These are phyloP conservation scores for Calycopis cecrops DNA, from an alignment of 1,140 invertebrate genomes.

Conservation along the genomic window DNA sequence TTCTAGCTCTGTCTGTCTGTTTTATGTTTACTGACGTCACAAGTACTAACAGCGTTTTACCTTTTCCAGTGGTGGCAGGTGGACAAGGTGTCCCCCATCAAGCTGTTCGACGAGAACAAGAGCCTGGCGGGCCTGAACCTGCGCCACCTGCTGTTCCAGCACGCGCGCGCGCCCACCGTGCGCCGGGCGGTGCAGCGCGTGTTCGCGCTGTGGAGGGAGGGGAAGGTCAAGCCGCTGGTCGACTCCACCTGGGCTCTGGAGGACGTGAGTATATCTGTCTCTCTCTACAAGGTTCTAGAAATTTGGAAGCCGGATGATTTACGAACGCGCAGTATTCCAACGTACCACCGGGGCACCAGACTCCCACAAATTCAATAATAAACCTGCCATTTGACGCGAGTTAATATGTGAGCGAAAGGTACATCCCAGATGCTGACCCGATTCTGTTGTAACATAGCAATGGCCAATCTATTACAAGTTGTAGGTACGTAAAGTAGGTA, in stretches of 20 bases:
- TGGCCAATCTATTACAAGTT: too few species aligned
- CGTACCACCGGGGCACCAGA: too few species aligned
- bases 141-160: conserved; percentile 88
- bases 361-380: too few species aligned
- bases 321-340: too few species aligned
- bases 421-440: background rate
- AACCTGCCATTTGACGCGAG: conserved; percentile 3
- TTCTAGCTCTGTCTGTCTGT: too few species aligned
- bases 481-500: too few species aligned
- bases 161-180: conserved; percentile 83
- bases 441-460: too few species aligned
- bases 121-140: conserved; percentile 88
- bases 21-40: too few species aligned
- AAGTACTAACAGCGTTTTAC: background rate
- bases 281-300: too few species aligned
- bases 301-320: too few species aligned
- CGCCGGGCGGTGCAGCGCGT: conserved; percentile 82
- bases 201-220: conserved; percentile 84
- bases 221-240: conserved; percentile 86
- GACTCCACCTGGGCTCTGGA: conserved; percentile 92
- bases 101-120: conserved; percentile 93
- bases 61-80: conserved; percentile 89
- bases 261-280: conserved; percentile 79
- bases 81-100: conserved; percentile 91
- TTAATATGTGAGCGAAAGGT: conserved; percentile 3